Base-by-base conservation (phyloP, 1,140 invertebrate genomes). In the Zaprionus ornatus region DNA sequence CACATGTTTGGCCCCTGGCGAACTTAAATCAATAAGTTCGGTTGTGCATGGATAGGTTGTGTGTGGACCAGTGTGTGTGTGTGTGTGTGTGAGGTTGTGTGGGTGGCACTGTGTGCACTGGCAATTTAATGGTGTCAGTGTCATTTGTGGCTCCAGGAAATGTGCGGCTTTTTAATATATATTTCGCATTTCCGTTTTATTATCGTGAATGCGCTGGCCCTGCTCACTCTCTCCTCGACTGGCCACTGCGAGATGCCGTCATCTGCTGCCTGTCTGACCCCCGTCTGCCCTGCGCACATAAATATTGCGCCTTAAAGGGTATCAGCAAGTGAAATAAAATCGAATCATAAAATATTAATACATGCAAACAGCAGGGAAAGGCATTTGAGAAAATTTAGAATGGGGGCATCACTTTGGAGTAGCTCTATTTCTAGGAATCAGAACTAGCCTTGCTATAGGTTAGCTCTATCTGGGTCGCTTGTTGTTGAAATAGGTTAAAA, bases 61-160 rank as follows among this genome's bases (percentile, higher is more conserved):
- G 29, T 35, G 25, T 57, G 6, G 32, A 35, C 32, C 5, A 37
- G 17, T 52, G 42, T 63, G 74, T 59, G 60, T 63, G 59, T 57
- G 70, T 45, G 25, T 29, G 52, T 27, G 29, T 25, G 29, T 56
- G 50, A 9, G 32, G 48, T 54, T 35, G 66, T 27, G 21, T n/a
- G 19, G 25, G 42, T 7, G 32, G 27, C 3, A 9, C 10, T 45
- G 25, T 68, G 40, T 50, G 32, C 50, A n/a, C 25, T 50, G 21
- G 17, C 74, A 66, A 70, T 82, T 82, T 65, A 82, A 77, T 80
- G 80, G 77, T 74, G 66, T 71, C 79, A 70, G 62, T 62, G 40
- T 67, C 62, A 73, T 60, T 73, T 66, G 63, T 70, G 37, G 37
- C 62, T 56, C 55, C 42, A 66, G 78, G 77, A 80, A 73, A 61